Conservation (phyloP, 2,797 vertebrate species). For the Sebastes hubbsi region DNA sequence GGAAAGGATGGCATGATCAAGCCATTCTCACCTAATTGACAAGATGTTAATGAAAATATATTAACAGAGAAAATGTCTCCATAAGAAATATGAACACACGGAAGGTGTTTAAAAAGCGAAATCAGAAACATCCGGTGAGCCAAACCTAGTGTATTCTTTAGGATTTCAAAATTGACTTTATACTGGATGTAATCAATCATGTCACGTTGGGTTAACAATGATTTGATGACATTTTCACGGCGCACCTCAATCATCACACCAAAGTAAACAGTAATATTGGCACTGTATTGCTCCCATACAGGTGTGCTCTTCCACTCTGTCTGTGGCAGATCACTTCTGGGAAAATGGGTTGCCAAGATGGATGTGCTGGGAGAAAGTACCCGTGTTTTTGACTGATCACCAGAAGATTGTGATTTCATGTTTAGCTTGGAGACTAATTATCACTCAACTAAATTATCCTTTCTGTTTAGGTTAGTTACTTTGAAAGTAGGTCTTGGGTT, state of each 20-base stretch:
- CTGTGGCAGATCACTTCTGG: neutral
- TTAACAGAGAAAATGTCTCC: neutral
- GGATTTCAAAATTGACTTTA: neutral
- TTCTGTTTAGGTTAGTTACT: neutral
- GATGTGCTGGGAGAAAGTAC: neutral
- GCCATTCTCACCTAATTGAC: neutral
- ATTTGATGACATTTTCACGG: slow-evolving; percentile 14
- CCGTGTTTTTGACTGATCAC: neutral
- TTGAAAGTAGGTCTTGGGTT: neutral
- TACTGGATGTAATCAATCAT: neutral
- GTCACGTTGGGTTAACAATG: neutral
- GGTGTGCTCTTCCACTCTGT: neutral
- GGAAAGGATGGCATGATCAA: slow-evolving; percentile 8
- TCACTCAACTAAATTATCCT: neutral
- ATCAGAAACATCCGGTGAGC: neutral
- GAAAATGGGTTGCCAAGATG: neutral
- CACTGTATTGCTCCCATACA: slow-evolving; percentile 3
- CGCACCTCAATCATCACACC: neutral
- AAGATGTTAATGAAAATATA: neutral
- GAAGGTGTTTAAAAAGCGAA: neutral
- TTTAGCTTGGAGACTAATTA: neutral
- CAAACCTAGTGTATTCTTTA: neutral
- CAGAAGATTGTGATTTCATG: neutral
- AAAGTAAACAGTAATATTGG: slow-evolving; percentile 6
- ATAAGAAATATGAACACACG: neutral